Evolutionary conservation across 2,113 vertebrate genomes (phyloP), one percentile per base, ranked within the genome.

Genomic region (Cercopithecus mona): DNA sequence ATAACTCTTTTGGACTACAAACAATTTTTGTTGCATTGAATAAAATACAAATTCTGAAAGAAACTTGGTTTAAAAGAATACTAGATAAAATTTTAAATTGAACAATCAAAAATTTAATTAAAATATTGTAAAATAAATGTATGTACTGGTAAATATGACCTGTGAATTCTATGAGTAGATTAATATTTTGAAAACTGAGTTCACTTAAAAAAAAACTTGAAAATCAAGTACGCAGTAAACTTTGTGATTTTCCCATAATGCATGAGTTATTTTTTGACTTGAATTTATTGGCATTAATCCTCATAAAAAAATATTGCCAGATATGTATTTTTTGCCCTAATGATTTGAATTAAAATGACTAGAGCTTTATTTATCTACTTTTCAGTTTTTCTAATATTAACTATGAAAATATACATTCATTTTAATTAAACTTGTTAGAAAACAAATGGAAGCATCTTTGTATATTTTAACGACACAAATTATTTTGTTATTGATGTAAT

Each of bases 401-500:
- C 89, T 89, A 95, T 93, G 76, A 98, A 94, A 97, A 97, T 97
- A 98, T 87, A 98, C n/a, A 97, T 96, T 68, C 0, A 92, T 91
- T 97, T 98, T 97, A 88, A 96, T 97, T 93, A 98, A 96, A 97
- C 70, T 68, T 94, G 92, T 95, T 97, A 95, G 90, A 98, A 98
- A 98, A 98, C 70, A 97, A 4, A 88, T 64, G 88, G 50, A 57
- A 96, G 61, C 79, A 95, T 97, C 85, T 98, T 94, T 90, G 82
- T 98, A 87, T 98, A 95, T 98, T 98, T 98, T 96, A 98, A 97
- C 85, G 97, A 90, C 55, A 81, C 59, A 97, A 97, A 97, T 92
- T 48, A 98, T 98, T 98, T 97, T 97, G 64, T 97, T 98, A 98
- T 97, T 98, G 98, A 97, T 97, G 93, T 95, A 90, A 96, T 93